Percentiles rank a stretch among this genome's conserved stretches.
Conservation (phyloP, 2,888 invertebrate species). For the Phalangium opilio region DNA sequence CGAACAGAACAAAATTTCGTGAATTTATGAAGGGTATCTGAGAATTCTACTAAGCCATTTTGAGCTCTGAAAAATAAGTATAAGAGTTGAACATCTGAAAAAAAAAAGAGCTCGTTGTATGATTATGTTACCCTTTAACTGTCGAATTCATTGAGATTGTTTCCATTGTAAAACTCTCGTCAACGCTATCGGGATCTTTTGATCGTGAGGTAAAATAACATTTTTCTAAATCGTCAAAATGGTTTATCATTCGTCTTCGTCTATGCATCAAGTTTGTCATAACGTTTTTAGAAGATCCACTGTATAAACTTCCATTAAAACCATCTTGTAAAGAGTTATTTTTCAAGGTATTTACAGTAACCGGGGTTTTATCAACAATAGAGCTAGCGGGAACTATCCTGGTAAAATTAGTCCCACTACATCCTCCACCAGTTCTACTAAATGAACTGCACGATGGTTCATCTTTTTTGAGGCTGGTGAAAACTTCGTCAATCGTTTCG, state of each 20-base stretch:
- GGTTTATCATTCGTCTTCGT: constrained; percentile 58
- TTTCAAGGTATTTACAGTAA: too few species aligned
- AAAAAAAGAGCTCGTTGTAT: background rate
- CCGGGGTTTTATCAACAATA: too few species aligned
- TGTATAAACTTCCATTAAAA: constrained; percentile 31
- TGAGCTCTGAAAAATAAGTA: too few species aligned
- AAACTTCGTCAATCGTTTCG: too few species aligned
- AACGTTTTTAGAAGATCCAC: constrained; percentile 14
- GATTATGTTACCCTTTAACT: background rate
- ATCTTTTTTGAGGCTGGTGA: too few species aligned
- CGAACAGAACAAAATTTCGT: constrained; percentile 60
- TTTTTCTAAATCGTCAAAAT: constrained; percentile 76
- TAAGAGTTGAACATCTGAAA: too few species aligned
- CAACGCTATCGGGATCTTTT: constrained; percentile 36
- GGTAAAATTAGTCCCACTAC: too few species aligned
- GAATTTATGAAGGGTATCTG: constrained; percentile 70
- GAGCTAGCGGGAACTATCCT: too few species aligned
- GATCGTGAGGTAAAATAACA: constrained; percentile 66
- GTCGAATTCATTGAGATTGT: background rate
- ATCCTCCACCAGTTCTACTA: too few species aligned
- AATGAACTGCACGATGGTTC: too few species aligned
- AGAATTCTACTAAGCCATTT: constrained; percentile 42
- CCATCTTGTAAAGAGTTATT: constrained; percentile 24
- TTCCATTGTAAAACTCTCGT: background rate
- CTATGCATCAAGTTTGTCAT: constrained; percentile 27